phyloP scores from a whole-genome alignment of 2,797 vertebrate genomes.

The Alectoris magna region DNA sequence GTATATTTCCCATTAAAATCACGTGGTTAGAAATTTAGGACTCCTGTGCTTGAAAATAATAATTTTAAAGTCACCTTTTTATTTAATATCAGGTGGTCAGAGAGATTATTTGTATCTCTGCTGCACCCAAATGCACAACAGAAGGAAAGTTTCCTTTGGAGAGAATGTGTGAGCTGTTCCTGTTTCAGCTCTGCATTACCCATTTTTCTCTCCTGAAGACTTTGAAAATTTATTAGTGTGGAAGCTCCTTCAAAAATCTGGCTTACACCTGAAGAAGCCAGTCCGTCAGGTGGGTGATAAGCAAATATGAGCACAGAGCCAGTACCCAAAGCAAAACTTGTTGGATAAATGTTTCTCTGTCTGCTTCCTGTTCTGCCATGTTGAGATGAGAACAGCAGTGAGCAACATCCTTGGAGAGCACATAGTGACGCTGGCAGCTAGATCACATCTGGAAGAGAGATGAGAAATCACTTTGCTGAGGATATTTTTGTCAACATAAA shows the following conservation, averaged over 20 bases:
- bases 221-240: not conserved
- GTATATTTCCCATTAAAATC: not conserved
- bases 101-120: not conserved
- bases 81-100: not conserved
- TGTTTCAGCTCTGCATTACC: not conserved
- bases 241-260: not conserved
- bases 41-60: not conserved
- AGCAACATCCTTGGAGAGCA: fast-evolving
- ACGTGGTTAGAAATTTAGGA: constrained; percentile 15
- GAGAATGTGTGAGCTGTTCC: not conserved
- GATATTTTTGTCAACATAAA: not conserved
- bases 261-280: not conserved
- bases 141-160: not conserved
- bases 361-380: fast-evolving
- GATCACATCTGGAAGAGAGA: not conserved
- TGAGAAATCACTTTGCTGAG: not conserved
- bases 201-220: not conserved
- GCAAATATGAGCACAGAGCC: fast-evolving
- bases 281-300: not conserved
- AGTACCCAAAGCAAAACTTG: not conserved
- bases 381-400: not conserved
- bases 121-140: not conserved
- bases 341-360: not conserved
- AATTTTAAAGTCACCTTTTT: not conserved
- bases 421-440: not conserved